Evolutionary conservation across 2,797 vertebrate species (phyloP), one percentile per base, ranked within the genome.

Genomic region (Hypotaenidia philippensis): DNA sequence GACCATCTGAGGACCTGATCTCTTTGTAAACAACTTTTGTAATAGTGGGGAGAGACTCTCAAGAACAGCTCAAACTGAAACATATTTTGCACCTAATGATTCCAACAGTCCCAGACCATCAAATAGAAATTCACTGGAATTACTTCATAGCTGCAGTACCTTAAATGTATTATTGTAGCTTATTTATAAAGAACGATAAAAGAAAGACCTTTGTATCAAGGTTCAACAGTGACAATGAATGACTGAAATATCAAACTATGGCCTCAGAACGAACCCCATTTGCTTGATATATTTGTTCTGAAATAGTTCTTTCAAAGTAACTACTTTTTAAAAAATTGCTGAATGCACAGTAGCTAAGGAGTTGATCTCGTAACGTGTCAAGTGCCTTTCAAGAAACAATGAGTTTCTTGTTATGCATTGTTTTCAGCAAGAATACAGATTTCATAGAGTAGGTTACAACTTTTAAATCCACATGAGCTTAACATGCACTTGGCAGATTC

Each of bases 241-340:
- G 82, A 89, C 44, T 64, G 68, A 82, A 89, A 87, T 56, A 56
- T 74, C 71, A 66, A 84, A 87, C 31, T 45, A 55, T 5, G 59
- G 60, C 71, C 34, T 64, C 63, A 20, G 21, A 32, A 56, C 89
- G 75, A 87, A 77, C 34, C 32, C 55, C 59, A 71, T 84, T 63
- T 89, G 32, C 64, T 77, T 89, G 76, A 85, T 36, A 32, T 53
- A 60, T 47, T 87, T 91, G 25, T 80, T 92, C 75, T 63, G 64
- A 91, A 87, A 82, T 29, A 90, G 55, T 56, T 69, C 66, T 85
- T 87, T 83, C 64, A 87, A 82, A 82, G 49, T 25, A 85, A 87
- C 34, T 45, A 53, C 68, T 74, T 71, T 29, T 6, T 52, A 64
- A 72, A 81, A 13, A 26, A 21, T 5, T 50, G 38, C 59, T 59